Conservation (phyloP, 2,797 vertebrate species). For the Poeciliopsis gracilis region DNA sequence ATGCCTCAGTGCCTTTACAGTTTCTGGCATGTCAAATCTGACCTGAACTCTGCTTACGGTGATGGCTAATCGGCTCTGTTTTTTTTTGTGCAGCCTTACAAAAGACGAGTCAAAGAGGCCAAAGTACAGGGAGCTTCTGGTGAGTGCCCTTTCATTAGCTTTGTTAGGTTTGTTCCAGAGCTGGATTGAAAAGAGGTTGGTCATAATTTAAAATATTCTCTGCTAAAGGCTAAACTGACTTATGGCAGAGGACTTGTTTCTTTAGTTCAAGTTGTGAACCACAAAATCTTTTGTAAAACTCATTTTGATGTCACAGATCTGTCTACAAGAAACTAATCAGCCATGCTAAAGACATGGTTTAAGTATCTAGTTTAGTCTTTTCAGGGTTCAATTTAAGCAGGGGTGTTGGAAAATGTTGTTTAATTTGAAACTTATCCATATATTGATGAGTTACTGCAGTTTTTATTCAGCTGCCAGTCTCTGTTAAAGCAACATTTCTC, state of each 20-base stretch:
- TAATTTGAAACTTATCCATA: neutral
- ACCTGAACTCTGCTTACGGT: neutral
- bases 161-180: neutral
- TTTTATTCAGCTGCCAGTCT: neutral
- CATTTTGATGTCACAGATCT: neutral
- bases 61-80: neutral
- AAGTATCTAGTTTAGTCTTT: neutral
- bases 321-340: neutral
- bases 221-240: neutral
- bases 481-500: too few relatives aligned
- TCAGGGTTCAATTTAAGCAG: neutral
- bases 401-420: neutral
- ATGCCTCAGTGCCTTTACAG: neutral
- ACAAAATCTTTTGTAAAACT: neutral
- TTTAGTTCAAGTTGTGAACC: neutral
- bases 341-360: neutral
- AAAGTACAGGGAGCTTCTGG: slow-evolving; percentile 99
- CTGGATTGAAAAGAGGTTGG: neutral
- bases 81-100: slow-evolving; percentile 89
- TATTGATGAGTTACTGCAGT: neutral
- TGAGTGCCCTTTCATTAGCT: slow-evolving; percentile 75
- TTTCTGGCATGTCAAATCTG: neutral
- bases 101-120: slow-evolving; percentile 99
- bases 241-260: neutral
- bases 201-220: neutral